A percentile compares a stretch with the other conserved stretches of the same genome.
Evolutionary conservation across 1,140 invertebrate species (phyloP).

Genomic region (Gonioctena quinquepunctata): DNA sequence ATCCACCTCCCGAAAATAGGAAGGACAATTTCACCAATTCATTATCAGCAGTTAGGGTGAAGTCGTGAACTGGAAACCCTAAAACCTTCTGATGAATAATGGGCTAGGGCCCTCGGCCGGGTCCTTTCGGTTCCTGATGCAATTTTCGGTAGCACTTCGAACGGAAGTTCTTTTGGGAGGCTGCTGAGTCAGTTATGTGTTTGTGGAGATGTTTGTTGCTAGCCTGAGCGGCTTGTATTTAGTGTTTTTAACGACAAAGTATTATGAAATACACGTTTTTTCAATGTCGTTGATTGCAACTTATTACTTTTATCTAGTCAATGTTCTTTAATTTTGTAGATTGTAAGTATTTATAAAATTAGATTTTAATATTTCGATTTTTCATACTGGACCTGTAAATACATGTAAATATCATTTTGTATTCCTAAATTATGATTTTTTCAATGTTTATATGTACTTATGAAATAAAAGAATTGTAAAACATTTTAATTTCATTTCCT

Average conservation of each 20-base stretch:
- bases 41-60: constrained; percentile 33
- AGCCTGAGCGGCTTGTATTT: constrained; percentile 25
- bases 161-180: background rate
- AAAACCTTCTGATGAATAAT: background rate
- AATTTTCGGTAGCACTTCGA: background rate
- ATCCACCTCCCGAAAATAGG: constrained; percentile 15
- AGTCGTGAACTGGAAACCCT: constrained; percentile 30
- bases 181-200: background rate
- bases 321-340: constrained; percentile 22
- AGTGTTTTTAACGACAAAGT: constrained; percentile 26
- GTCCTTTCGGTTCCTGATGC: background rate
- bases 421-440: constrained; percentile 29
- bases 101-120: background rate
- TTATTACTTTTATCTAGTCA: constrained; percentile 34
- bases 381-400: constrained; percentile 2
- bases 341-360: constrained; percentile 16
- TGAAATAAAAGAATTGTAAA: constrained; percentile 12
- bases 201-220: constrained; percentile 3
- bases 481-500: too few relatives aligned
- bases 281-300: constrained; percentile 16
- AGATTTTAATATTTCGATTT: background rate
- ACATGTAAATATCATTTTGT: constrained; percentile 24
- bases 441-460: constrained; percentile 30
- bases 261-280: constrained; percentile 20
- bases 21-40: constrained; percentile 27